phyloP scores from a whole-genome alignment of 2,888 invertebrate species.

The Epinotia demarniana region DNA sequence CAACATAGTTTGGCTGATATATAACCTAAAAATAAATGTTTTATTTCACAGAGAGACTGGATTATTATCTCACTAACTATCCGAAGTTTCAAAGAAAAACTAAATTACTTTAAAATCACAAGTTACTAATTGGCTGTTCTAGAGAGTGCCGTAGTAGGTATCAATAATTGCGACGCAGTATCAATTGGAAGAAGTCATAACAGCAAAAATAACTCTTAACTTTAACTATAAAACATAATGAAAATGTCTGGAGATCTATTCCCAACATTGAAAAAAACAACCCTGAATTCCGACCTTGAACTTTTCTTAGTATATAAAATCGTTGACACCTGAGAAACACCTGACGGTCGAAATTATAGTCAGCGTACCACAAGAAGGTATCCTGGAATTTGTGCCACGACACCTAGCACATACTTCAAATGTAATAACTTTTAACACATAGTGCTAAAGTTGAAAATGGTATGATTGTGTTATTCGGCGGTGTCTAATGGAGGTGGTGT shows the following conservation, averaged over 20 bases:
- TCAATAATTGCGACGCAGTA: neutral
- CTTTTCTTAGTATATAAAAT: constrained; percentile 25
- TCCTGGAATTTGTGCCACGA: constrained; percentile 30
- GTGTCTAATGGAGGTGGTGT: constrained; percentile 32
- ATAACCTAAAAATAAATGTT: neutral
- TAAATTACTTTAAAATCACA: constrained; percentile 9
- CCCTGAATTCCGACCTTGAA: constrained; percentile 2
- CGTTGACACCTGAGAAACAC: constrained; percentile 41
- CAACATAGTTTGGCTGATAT: neutral
- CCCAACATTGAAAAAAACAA: neutral
- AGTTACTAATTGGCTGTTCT: constrained; percentile 12
- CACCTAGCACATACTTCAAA: neutral
- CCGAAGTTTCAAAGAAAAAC: neutral
- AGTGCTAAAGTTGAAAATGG: constrained; percentile 23
- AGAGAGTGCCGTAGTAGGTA: neutral
- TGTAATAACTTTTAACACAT: constrained; percentile 9
- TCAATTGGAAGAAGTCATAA: neutral
- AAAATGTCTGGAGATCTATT: neutral
- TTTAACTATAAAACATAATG: too few species aligned
- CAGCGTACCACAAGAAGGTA: constrained; percentile 37
- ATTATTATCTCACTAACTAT: neutral
- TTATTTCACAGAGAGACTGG: constrained; percentile 2
- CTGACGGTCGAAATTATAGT: constrained; percentile 43
- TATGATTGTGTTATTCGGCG: neutral
- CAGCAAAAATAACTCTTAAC: neutral